Conservation (phyloP, 2,113 vertebrate species). For the Prinia subflava region DNA sequence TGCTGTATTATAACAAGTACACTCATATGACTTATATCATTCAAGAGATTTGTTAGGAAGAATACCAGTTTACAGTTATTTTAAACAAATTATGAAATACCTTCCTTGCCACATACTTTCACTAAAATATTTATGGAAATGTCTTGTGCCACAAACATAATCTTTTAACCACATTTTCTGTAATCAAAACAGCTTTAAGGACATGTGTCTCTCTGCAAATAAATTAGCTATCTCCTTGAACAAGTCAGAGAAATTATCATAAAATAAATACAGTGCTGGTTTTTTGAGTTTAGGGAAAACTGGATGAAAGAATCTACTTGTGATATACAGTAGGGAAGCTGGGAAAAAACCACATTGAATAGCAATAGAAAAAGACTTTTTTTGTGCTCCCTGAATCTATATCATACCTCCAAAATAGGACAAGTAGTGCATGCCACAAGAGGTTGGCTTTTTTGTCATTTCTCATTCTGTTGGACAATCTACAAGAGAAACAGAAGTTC, state of each 20-base stretch:
- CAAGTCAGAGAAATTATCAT: slow-evolving; percentile 44
- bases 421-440: neutral
- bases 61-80: neutral
- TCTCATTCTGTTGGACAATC: neutral
- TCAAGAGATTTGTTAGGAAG: neutral
- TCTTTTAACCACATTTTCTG: neutral
- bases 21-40: neutral
- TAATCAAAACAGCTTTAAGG: neutral
- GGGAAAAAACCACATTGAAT: neutral
- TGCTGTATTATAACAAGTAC: neutral
- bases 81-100: neutral
- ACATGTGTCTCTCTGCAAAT: slow-evolving; percentile 16
- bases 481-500: neutral
- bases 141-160: neutral
- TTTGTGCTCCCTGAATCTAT: neutral
- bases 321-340: neutral
- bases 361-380: neutral
- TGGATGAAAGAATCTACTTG: neutral
- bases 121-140: neutral
- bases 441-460: neutral
- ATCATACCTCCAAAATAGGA: neutral
- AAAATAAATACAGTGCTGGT: slow-evolving; percentile 17
- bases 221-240: slow-evolving; percentile 8
- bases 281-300: neutral
- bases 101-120: neutral